Base-by-base conservation (phyloP, 2,113 vertebrate genomes). In the Lycaon pictus region DNA sequence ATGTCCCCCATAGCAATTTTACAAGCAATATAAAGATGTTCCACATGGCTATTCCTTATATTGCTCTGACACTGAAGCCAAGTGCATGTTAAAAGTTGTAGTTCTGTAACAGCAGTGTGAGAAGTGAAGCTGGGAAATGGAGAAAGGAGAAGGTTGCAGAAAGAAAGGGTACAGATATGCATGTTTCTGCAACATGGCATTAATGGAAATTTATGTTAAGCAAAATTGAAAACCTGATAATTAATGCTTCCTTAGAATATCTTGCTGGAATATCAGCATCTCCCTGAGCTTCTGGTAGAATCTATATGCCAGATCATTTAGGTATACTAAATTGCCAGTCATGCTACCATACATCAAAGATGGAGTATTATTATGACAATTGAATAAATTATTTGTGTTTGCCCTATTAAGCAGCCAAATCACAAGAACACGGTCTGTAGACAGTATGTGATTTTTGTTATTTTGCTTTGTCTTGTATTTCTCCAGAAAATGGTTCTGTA, bases 1-100 rank as follows among this genome's bases (percentile, higher is more conserved):
- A 92, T 88, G 92, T 88, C 80, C 92, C 77, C 89, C 53, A 72
- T 12, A 96, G 95, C 97, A 98, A 97, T 97, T 96, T 96, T 96
- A 95, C 27, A 92, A 95, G 95, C 92, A 90, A 88, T 96, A 92
- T 65, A 87, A 89, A 92, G 80, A 91, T 0, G 8, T 76, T 71
- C 80, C 79, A 92, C 90, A 84, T 77, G 95, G 76, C 65, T 79
- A 91, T 93, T 90, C 77, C 83, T 96, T 92, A 84, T 62, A 87
- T 65, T 79, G 22, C 69, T 88, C 83, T 93, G 96, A 92, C 92
- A 92, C 80, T 69, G 63, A 92, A 92, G 90, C 80, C 81, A 88
- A 95, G 23, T 86, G 56, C 37, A 48, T 56, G 22, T 62, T 88
- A 53, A 95, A 91, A 81, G 74, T 32, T 84, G 86, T 53, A 53